phyloP scores from a whole-genome alignment of 2,888 invertebrate species.

The Tetropium fuscum region DNA sequence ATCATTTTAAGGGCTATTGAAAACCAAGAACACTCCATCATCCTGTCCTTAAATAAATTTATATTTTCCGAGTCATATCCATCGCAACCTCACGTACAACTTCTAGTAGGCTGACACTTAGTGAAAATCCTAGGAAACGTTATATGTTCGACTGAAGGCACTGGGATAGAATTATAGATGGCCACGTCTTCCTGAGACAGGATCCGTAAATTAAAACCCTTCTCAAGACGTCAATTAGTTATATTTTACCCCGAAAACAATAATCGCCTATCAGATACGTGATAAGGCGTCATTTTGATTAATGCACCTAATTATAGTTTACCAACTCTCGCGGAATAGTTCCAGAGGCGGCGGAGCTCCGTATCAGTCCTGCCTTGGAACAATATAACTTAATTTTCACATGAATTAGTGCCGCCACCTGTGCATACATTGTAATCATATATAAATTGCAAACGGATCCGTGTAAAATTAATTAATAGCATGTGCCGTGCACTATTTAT shows the following conservation, averaged over 20 bases:
- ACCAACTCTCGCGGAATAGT: neutral
- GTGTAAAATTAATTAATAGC: no score
- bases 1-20: no score
- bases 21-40: no score
- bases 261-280: neutral
- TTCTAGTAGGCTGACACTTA: no score
- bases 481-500: no score
- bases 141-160: no score
- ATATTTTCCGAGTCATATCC: no score
- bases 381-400: neutral
- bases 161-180: neutral
- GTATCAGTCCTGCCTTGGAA: neutral
- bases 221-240: neutral
- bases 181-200: no score
- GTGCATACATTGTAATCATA: neutral
- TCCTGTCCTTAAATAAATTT: no score
- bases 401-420: neutral
- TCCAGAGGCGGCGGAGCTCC: neutral
- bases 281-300: neutral
- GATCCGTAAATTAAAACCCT: neutral
- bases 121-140: no score
- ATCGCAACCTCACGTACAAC: no score
- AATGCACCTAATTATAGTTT: neutral
- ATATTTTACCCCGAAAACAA: neutral
- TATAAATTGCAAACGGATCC: conserved; percentile 14